Evolutionary conservation across 1,140 invertebrate genomes (phyloP), one percentile per base, ranked within the genome.

Genomic region (Drosophila ficusphila): DNA sequence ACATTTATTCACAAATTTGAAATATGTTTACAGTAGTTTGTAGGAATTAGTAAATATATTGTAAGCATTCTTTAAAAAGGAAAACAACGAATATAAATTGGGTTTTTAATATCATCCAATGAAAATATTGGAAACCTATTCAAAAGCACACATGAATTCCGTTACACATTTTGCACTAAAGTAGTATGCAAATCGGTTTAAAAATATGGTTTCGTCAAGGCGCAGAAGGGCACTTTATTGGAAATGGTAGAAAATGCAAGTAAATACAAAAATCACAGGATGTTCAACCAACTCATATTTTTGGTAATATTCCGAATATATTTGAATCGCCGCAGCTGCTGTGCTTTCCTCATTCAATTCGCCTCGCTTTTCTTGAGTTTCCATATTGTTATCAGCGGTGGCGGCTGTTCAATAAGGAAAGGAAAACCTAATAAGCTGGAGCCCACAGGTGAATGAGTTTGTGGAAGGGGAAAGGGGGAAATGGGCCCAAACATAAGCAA

Each of bases 361-460:
- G 82, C 18, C 56, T 52, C 76, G 76, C 54, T 21, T 11, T 42
- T 6, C 34, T 16, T 39, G 70, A 42, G 54, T 73, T 76, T 62
- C 49, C 29, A 85, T 79, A 76, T 79, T 75, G 67, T 18, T 39
- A 46, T 38, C 49, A 60, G 52, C 60, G 56, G 76, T 47, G 57
- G 64, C 72, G 67, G 48, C 33, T 69, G 68, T 81, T 85, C 81
- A 81, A 76, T 81, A 86, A 79, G 41, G 25, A 31, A 53, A 67
- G 48, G 49, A 51, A 16, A 60, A 60, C 46, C 19, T 31, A 79
- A 75, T 76, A 41, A 62, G 72, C 70, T 64, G 57, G 61, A 68
- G 23, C n/a, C 29, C 46, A 62, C 76, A 76, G 76, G 60, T 85
- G 62, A 60, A 25, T 29, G 27, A 27, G 46, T 27, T 25, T 27